Evolutionary conservation across 2,113 vertebrate genomes (phyloP).

Genomic region (Bucco capensis): DNA sequence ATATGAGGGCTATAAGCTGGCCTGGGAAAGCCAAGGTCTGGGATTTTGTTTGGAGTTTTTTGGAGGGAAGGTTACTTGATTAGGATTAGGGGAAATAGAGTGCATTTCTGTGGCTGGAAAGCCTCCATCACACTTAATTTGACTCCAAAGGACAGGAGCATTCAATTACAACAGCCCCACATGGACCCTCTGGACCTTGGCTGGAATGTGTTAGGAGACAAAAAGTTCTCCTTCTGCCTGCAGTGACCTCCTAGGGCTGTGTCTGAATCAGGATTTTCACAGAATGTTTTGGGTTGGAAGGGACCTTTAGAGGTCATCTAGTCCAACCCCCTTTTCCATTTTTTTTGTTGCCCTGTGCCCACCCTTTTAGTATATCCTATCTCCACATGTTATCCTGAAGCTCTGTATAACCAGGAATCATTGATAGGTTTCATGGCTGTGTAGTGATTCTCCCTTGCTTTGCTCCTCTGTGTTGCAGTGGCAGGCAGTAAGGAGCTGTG

Average conservation of each 20-base stretch:
- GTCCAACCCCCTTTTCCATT: not conserved
- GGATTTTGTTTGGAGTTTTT: not conserved
- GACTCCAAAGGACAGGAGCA: not conserved
- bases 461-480: fast-evolving
- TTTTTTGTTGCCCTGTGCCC: not conserved
- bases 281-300: not conserved
- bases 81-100: not conserved
- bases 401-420: fast-evolving
- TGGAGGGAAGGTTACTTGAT: not conserved
- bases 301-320: not conserved
- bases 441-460: not conserved
- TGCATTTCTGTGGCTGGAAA: not conserved
- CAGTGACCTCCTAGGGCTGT: not conserved
- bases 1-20: fast-evolving
- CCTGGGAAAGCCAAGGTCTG: not conserved
- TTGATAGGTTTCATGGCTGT: not conserved
- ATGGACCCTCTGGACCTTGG: not conserved
- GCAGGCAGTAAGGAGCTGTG: not conserved
- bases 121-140: not conserved
- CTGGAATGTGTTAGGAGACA: not conserved
- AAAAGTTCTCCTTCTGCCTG: not conserved
- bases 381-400: too few relatives aligned
- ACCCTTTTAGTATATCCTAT: too few relatives aligned
- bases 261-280: not conserved
- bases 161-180: not conserved